These are phyloP conservation scores for Drosophila navojoa DNA, from an alignment of 1,140 invertebrate genomes.

Conservation along the genomic window DNA sequence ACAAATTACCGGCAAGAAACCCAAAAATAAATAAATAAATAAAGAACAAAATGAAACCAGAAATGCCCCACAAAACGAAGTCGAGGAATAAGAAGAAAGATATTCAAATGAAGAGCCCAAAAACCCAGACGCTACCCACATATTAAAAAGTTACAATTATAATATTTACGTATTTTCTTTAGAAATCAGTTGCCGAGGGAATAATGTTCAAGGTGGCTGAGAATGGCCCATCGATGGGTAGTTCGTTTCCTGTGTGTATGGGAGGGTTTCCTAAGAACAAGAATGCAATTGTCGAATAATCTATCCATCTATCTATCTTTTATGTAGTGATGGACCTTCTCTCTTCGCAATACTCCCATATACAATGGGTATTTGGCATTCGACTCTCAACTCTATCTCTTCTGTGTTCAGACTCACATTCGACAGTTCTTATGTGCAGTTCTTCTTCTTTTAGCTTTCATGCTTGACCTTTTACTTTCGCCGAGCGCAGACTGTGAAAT, in stretches of 20 bases:
- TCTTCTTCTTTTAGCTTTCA: not conserved
- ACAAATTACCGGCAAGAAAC: conserved; percentile 53
- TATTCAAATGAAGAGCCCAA: conserved; percentile 42
- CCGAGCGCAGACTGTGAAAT: conserved; percentile 8
- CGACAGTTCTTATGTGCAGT: conserved; percentile 3
- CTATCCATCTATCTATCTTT: too few species aligned
- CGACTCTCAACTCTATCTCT: not conserved
- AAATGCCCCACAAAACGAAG: conserved; percentile 3
- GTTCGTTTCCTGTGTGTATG: not conserved
- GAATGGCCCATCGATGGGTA: not conserved
- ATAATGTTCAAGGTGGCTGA: not conserved
- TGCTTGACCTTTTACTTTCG: conserved; percentile 37
- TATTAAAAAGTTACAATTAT: conserved; percentile 54
- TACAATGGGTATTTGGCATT: not conserved
- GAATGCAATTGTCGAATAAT: too few species aligned
- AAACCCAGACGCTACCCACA: conserved; percentile 48
- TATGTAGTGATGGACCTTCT: too few species aligned
- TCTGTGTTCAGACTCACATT: not conserved
- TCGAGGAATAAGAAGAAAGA: not conserved
- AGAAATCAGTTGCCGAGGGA: conserved; percentile 1
- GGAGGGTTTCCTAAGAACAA: too few species aligned
- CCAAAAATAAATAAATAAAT: not conserved
- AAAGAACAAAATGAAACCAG: not conserved
- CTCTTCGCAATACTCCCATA: too few species aligned
- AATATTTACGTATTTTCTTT: conserved; percentile 16